Conservation (phyloP, 1,140 invertebrate species). For the Nomia melanderi region DNA sequence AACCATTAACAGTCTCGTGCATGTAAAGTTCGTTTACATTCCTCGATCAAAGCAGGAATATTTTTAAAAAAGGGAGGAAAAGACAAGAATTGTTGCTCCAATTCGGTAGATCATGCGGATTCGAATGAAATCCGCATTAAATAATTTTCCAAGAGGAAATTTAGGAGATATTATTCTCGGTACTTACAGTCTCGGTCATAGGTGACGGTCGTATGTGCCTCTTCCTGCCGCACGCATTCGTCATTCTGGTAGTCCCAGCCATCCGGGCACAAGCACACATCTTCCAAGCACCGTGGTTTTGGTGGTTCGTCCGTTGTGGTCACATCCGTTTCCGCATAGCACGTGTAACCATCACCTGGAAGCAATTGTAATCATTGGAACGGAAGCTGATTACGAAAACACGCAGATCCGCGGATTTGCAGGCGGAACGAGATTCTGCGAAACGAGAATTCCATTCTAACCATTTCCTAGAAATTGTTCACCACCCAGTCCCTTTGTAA, state of each 20-base stretch:
- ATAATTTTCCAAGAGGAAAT: not conserved
- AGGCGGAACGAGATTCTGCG: not conserved
- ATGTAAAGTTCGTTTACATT: not conserved
- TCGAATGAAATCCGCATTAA: not conserved
- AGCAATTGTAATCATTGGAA: conserved; percentile 36
- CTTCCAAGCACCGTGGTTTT: conserved; percentile 78
- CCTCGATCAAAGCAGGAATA: too few species aligned
- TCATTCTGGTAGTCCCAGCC: conserved; percentile 71
- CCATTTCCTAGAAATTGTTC: too few species aligned
- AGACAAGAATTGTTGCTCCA: too few species aligned
- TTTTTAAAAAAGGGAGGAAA: too few species aligned
- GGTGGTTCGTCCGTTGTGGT: conserved; percentile 73
- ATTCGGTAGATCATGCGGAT: not conserved
- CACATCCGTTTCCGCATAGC: conserved; percentile 75
- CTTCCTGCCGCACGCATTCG: conserved; percentile 67
- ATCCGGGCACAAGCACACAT: conserved; percentile 82
- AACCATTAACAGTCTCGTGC: not conserved
- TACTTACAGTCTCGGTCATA: conserved; percentile 68
- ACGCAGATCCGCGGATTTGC: not conserved
- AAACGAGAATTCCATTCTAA: too few species aligned
- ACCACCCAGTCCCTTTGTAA: not conserved
- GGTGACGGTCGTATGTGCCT: conserved; percentile 33
- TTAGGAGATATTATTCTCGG: not conserved
- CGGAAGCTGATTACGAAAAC: conserved; percentile 10
- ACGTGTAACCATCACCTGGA: conserved; percentile 86